Base-by-base conservation (phyloP, 2,113 vertebrate species). In the Numenius arquata region DNA sequence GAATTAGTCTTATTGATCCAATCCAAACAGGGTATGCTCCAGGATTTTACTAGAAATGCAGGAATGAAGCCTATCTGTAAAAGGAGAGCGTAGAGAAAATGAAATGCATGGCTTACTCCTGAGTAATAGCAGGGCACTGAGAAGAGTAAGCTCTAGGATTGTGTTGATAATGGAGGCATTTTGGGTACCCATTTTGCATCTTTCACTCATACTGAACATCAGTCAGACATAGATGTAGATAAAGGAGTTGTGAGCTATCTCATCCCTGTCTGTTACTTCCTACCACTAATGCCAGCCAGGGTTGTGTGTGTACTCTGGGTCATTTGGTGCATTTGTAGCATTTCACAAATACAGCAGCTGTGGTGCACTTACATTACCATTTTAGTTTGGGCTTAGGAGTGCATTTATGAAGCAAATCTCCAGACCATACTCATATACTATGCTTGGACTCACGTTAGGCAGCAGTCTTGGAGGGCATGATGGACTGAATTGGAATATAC, bases 1-100 rank as follows among this genome's bases (percentile, higher is more conserved):
- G 76, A 88, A 86, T 92, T 71, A 92, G n/a, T 74, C 68, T 77
- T 78, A 88, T 32, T 88, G 83, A 95, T 93, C 90, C 76, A 87
- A 7, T 38, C 21, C 70, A 58, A 82, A 59, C 48, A 74, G 43
- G 27, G 32, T 48, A 67, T 18, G 45, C 73, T 72, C 58, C 36
- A 78, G 48, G 62, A 93, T 59, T 92, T 66, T 2, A 68, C 53
- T 71, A 96, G 80, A 94, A 90, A 84, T 53, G 70, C 30, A 62
- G 66, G 68, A 86, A 71, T 36, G 34, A 76, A 95, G 65, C 32
- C 40, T 47, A 34, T 63, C 76, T 67, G 55, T 74, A 90, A 77
- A 88, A 90, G 43, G 13, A 81, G 41, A 30, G 5, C 7, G 26
- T 3, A 43, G 30, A 59, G 61, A 78, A 74, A 78, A 86, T 45